Evolutionary conservation across 1,140 invertebrate species (phyloP).

Genomic region (Dreissena polymorpha): DNA sequence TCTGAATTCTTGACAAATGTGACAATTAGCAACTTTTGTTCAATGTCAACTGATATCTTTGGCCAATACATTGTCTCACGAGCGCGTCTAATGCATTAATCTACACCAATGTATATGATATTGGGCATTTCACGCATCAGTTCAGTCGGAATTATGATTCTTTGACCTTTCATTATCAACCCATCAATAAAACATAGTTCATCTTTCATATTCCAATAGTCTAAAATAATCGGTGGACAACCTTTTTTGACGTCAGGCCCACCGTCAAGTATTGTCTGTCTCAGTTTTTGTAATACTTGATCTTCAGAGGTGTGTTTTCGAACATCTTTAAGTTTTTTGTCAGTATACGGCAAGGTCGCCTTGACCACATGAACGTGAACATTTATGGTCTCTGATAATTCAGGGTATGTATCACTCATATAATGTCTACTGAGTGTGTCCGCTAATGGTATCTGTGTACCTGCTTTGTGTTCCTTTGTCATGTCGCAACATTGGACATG

Average conservation of each 20-base stretch:
- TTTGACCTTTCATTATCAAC: conserved; percentile 22
- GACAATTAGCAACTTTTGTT: no score
- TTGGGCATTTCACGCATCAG: no score
- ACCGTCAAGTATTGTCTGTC: conserved; percentile 35
- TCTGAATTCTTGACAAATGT: no score
- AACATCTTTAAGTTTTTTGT: not conserved
- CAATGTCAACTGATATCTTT: no score
- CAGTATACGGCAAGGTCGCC: not conserved
- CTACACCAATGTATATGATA: no score
- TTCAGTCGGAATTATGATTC: conserved; percentile 7
- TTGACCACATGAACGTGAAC: conserved; percentile 4
- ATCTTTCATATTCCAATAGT: conserved; percentile 54
- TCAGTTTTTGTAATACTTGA: conserved; percentile 7
- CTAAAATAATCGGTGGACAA: not conserved
- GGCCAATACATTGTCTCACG: no score
- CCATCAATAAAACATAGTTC: conserved; percentile 55
- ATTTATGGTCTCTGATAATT: not conserved
- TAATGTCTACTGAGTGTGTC: conserved; percentile 63
- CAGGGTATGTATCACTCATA: conserved; percentile 7
- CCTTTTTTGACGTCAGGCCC: conserved; percentile 35
- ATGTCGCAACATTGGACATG: conserved; percentile 77
- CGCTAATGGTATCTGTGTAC: conserved; percentile 77
- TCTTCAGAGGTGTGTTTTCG: not conserved
- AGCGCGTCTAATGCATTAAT: no score
- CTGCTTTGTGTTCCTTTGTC: conserved; percentile 60